Evolutionary conservation across 2,113 vertebrate genomes (phyloP).

Genomic region (Miniopterus natalensis): DNA sequence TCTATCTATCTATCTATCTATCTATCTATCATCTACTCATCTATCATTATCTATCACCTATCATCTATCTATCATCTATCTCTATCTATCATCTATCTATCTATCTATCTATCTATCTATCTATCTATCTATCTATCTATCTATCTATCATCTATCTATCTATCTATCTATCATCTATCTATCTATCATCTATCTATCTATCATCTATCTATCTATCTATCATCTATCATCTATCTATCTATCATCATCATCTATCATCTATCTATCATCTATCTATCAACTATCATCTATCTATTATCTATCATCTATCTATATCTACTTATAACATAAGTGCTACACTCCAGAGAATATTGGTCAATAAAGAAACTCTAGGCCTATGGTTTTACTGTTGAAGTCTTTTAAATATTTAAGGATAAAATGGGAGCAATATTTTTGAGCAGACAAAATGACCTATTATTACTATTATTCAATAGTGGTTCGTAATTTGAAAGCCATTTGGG

Average conservation of each 20-base stretch:
- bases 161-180: background rate
- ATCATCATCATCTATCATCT: too few relatives aligned
- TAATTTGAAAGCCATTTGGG: background rate
- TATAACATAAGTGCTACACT: background rate
- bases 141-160: too few relatives aligned
- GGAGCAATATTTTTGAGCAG: background rate
- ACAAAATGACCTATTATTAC: background rate
- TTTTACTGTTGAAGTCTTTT: background rate
- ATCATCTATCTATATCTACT: background rate
- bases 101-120: too few relatives aligned
- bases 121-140: too few relatives aligned
- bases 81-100: too few relatives aligned
- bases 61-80: too few relatives aligned
- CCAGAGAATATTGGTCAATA: background rate
- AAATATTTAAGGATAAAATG: background rate
- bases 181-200: too few relatives aligned
- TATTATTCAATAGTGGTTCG: background rate
- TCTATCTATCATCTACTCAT: too few relatives aligned
- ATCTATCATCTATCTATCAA: background rate
- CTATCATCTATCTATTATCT: background rate
- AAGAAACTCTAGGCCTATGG: background rate
- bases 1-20: too few relatives aligned
- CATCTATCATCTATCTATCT: too few relatives aligned
- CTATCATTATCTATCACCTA: too few relatives aligned
- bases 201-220: too few relatives aligned